A percentile compares a stretch with the other conserved stretches of the same genome.
Conservation (phyloP, 1,140 invertebrate genomes). For the Lysiphlebus fabarum region DNA sequence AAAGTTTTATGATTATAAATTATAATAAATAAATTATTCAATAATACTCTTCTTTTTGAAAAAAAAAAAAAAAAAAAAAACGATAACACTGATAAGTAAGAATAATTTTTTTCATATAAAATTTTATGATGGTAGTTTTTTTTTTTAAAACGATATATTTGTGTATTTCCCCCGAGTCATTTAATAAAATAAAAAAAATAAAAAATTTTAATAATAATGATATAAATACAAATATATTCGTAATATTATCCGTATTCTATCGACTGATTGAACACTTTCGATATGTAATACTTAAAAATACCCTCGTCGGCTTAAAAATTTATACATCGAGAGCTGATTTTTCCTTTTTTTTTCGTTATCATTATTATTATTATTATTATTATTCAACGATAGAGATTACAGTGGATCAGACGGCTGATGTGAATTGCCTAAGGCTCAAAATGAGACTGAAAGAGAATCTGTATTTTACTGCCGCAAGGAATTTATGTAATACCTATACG, state of each 20-base stretch:
- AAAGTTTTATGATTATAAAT: too few species aligned
- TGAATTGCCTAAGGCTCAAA: slow-evolving; percentile 19
- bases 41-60: too few species aligned
- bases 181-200: background rate
- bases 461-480: slow-evolving; percentile 23
- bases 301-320: slow-evolving; percentile 18
- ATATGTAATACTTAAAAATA: background rate
- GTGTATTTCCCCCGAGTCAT: too few species aligned
- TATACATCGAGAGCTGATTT: slow-evolving; percentile 13
- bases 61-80: too few species aligned
- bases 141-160: background rate
- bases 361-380: slow-evolving; percentile 20
- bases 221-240: background rate
- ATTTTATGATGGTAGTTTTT: background rate
- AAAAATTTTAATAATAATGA: background rate
- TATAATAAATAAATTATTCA: too few species aligned
- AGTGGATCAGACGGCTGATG: slow-evolving; percentile 22
- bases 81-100: too few species aligned
- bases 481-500: slow-evolving; percentile 28
- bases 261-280: slow-evolving; percentile 10
- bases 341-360: too few species aligned
- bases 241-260: background rate
- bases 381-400: slow-evolving; percentile 27
- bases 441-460: slow-evolving; percentile 23
- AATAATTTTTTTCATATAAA: too few species aligned